phyloP scores from a whole-genome alignment of 2,113 vertebrate genomes.

The Pteronura brasiliensis region DNA sequence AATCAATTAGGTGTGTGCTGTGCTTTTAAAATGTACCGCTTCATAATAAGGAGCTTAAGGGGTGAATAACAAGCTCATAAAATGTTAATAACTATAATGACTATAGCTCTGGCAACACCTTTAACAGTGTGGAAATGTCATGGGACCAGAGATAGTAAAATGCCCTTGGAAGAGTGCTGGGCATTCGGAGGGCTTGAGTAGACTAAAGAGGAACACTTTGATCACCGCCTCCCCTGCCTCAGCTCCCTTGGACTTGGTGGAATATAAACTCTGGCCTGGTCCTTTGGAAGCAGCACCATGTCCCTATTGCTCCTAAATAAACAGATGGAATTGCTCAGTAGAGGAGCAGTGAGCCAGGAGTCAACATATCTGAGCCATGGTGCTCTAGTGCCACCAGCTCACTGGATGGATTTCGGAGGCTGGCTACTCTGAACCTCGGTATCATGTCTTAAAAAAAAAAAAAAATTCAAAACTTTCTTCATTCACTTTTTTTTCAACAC shows the following conservation, averaged over 20 bases:
- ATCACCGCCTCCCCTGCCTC: slow-evolving; percentile 2
- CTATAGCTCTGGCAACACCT: slow-evolving; percentile 72
- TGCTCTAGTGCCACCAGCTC: neutral
- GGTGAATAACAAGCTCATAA: slow-evolving; percentile 85
- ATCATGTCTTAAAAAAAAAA: neutral
- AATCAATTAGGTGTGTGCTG: slow-evolving; percentile 80
- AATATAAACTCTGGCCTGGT: neutral
- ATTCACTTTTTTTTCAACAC: neutral
- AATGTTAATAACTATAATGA: slow-evolving; percentile 85
- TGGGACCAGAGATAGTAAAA: slow-evolving; percentile 78
- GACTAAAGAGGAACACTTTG: slow-evolving; percentile 57
- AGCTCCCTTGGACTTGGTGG: slow-evolving; percentile 48
- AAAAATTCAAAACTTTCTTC: neutral
- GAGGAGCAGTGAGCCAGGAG: neutral
- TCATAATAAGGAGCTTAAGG: slow-evolving; percentile 80
- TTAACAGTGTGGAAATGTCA: slow-evolving; percentile 78
- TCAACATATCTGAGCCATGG: neutral
- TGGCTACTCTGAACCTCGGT: neutral
- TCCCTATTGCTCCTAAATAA: neutral
- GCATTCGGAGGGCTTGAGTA: slow-evolving; percentile 62
- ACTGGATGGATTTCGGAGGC: neutral
- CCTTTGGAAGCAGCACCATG: neutral
- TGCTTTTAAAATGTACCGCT: slow-evolving; percentile 79
- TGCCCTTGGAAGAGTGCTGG: slow-evolving; percentile 67
- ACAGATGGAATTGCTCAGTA: neutral